Base-by-base conservation (phyloP, 2,888 invertebrate species). In the Caenorhabditis imperialis region DNA sequence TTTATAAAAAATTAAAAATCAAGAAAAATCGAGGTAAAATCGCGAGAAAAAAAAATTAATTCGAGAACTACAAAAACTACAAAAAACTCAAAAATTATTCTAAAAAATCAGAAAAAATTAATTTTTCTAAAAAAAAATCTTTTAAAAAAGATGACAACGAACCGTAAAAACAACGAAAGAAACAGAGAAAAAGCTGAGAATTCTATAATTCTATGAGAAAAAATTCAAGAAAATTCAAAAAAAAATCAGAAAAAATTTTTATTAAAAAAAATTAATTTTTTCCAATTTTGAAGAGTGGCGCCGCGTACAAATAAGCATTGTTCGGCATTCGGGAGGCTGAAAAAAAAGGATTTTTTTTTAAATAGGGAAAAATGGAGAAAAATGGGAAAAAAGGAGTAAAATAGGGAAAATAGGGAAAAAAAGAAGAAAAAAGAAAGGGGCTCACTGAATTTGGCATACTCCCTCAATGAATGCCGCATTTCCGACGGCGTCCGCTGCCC, bases 401-500 rank as follows among this genome's bases (percentile, higher is more conserved):
- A n/a, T n/a, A n/a, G n/a, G n/a, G n/a, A n/a, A n/a, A n/a, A n/a
- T n/a, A n/a, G n/a, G n/a, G n/a, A n/a, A n/a, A n/a, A n/a, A n/a
- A n/a, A 30, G 30, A 30, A 30, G 30, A 30, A 10, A 30, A 30
- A 10, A 30, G 30, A 30, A 30, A 47, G n/a, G 22, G 6, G 70
- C 77, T 73, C 47, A 80, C 81, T 65, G 48, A 71, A 73, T 54
- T 69, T 63, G 47, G 75, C 50, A 81, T 82, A 84, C 27, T 73
- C 54, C 23, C 51, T 38, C 18, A 84, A 58, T 22, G 71, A 63
- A 33, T 63, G 47, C 14, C 75, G 77, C 67, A 83, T 75, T 63
- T 83, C 76, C 18, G 63, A 62, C 27, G 72, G 75, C 12, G 48
- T 71, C 33, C 73, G 67, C 33, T 65, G 63, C n/a, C 58, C 60